Conservation (phyloP, 1,140 invertebrate genomes). For the Subanguina moxae region DNA sequence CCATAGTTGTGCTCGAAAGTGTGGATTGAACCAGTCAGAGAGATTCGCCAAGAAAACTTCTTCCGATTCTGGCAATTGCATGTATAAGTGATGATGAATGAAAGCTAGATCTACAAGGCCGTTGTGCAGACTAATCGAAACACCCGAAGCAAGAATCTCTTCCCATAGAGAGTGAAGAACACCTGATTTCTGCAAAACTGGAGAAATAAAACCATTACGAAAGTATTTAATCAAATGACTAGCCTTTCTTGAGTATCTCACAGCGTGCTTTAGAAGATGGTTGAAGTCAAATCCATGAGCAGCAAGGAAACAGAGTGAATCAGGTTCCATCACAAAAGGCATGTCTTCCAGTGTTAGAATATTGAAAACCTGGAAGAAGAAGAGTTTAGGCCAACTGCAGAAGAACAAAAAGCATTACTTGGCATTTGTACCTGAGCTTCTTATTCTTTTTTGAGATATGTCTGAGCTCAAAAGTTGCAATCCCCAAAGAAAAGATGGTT, state of each 20-base stretch:
- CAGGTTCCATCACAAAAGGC: constrained; percentile 39
- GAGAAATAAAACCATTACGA: no score
- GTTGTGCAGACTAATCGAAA: constrained; percentile 41
- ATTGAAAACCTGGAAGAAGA: constrained; percentile 29
- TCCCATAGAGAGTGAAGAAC: constrained; percentile 25
- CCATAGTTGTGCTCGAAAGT: background rate
- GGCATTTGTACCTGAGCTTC: constrained; percentile 19
- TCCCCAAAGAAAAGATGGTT: constrained; percentile 25
- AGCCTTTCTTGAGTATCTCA: constrained; percentile 24
- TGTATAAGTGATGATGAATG: constrained; percentile 46
- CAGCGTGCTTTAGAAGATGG: constrained; percentile 19
- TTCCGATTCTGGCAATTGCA: constrained; percentile 27
- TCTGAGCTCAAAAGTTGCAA: constrained; percentile 28
- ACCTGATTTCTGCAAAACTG: background rate
- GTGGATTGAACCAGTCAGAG: constrained; percentile 29
- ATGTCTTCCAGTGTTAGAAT: constrained; percentile 18
- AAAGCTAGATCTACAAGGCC: constrained; percentile 45
- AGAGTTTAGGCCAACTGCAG: constrained; percentile 3
- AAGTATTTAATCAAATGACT: no score
- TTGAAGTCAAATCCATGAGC: constrained; percentile 40
- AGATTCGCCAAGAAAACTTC: constrained; percentile 36
- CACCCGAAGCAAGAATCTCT: constrained; percentile 38
- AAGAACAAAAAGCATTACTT: constrained; percentile 17
- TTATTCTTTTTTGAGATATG: background rate
- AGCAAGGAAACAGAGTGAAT: constrained; percentile 28